Evolutionary conservation across 2,113 vertebrate genomes (phyloP), one percentile per base, ranked within the genome.

Genomic region (Procavia capensis): DNA sequence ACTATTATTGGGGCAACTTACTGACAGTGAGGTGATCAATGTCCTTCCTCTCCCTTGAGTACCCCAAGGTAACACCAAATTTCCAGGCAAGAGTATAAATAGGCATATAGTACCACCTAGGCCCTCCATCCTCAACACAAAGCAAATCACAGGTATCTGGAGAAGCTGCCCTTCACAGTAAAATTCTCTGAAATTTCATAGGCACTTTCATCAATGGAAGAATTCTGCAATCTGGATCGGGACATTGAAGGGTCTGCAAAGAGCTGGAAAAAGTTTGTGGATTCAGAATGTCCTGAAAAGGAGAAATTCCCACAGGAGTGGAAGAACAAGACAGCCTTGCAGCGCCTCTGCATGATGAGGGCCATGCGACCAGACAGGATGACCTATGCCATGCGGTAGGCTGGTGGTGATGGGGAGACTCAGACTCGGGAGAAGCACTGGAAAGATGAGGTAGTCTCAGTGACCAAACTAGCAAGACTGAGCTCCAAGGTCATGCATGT

Each of bases 281-380:
- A 99, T 95, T 99, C 99, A 0, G 99, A 99, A 97, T 99, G 99
- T 97, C 99, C 99, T 0, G 99, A 99, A 91, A 99, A 99, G 92
- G 99, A 99, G 97, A 99, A 99, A 96, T 99, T 99, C 85, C 99
- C 99, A 0, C 99, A 99, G 97, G 99, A 99, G 27, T 99, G 99
- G 99, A 99, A 99, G 98, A 99, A 98, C 97, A 99, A 99, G 97
- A 99, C 98, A 0, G 96, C 98, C 0, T 98, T 99, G 59, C 99
- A 99, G 98, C 99, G 97, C 31, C 98, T 99, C 92, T 99, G 99
- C 96, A 98, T 99, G 92, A 97, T 99, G 99, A 98, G 99, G 83
- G 99, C 98, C 20, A 91, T 99, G 85, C 98, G 99, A n/a, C 99
- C 99, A 0, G 99, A 99, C 93, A 99, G 99, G 59, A 98, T 99